Base-by-base conservation (phyloP, 1,140 invertebrate species). In the Drosophila watanabei region DNA sequence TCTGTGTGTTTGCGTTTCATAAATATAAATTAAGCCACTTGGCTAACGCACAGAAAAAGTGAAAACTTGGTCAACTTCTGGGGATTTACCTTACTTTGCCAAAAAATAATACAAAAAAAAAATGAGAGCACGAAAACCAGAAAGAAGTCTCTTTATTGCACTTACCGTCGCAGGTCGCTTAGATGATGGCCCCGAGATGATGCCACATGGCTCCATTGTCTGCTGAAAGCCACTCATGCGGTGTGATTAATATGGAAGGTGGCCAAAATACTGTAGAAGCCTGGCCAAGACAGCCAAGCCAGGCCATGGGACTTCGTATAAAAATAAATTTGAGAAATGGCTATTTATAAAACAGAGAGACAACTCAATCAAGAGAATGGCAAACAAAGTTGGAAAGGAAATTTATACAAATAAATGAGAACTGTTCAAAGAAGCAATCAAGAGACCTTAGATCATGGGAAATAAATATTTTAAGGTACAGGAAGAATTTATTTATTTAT, bases 21-120 rank as follows among this genome's bases (percentile, higher is more conserved):
- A 89, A 89, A 89, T 90, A 89, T 89, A 89, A 89, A 89, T 89
- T 85, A 89, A 90, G 82, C 71, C 85, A 90, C 86, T 82, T 73
- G 79, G 70, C 82, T 90, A 89, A 86, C 85, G 79, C 85, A 85
- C 80, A 61, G 52, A 65, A 88, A 73, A 83, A 79, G 59, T 64
- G 56, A 70, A 83, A 83, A 79, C 54, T 84, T 84, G 85, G 63
- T 73, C 77, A 88, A 68, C 76, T 63, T 24, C n/a, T 16, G 35
- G 2, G 14, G 60, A 61, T 64, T 76, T 66, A 46, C 64, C 71
- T 59, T 32, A 48, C 64, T 37, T 41, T 37, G 62, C 52, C 71
- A 83, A 72, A 69, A 63, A 48, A n/a, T 18, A 59, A 30, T 20
- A 24, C 24, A 49, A 20, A 28, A 61, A 57, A 28, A 43, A 57